Evolutionary conservation across 1,140 invertebrate genomes (phyloP), one percentile per base, ranked within the genome.

Genomic region (Uloborus diversus): DNA sequence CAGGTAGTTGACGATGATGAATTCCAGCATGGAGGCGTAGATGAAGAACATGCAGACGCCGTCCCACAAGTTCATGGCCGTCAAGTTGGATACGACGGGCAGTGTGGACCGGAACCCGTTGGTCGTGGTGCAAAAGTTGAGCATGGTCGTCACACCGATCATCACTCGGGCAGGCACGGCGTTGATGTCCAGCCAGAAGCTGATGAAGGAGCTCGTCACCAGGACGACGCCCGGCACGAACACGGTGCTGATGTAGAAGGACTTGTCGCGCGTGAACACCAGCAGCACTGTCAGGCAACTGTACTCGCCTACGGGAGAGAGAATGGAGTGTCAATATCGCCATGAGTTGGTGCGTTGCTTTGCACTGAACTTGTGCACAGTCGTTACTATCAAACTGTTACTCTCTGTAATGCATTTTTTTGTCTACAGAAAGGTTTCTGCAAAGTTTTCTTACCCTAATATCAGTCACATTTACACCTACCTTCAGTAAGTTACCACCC

Each of bases 21-120:
- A 97, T 87, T 96, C 95, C 80, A 97, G 90, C 33, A 96, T 89
- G 30, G 94, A 95, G 66, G 94, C 94, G 87, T 96, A 97, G 85
- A 96, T 96, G 90, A 96, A 97, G 87, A 94, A 96, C 95, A 97
- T 97, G 85, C 94, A 96, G n/a, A 96, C 94, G 71, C 94, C 94
- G 85, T 96, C 94, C 95, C 94, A 96, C n/a, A 96, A 93, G 87
- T 97, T 97, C 94, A 97, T 97, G 14, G 95, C 94, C 65, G 94
- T 96, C 83, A 97, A 86, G 87, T 96, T 96, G 14, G 94, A 96
- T 53, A 96, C 94, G 61, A 96, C 94, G 2, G 95, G 95, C 85
- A 96, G 89, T 47, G 94, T 96, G 27, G 85, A 85, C 28, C 87
- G 85, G 82, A 88, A 88, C 64, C 82, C 85, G 81, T 86, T 86